phyloP scores from a whole-genome alignment of 2,888 invertebrate species.

The Morpho helenor region DNA sequence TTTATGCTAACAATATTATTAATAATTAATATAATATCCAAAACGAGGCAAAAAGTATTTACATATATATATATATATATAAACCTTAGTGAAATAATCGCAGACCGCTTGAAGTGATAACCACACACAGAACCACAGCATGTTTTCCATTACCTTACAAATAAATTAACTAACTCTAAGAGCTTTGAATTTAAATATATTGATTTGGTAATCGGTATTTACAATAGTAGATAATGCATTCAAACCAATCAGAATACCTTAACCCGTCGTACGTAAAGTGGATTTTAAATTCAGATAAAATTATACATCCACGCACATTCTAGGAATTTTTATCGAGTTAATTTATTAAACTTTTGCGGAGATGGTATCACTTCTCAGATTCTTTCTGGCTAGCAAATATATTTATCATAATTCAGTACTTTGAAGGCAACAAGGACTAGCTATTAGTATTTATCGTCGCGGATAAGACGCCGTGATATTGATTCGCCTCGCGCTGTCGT shows the following conservation, averaged over 20 bases:
- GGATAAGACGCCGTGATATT: conserved; percentile 47
- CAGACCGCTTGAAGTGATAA: too few species aligned
- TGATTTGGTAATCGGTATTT: too few species aligned
- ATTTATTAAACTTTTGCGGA: conserved; percentile 20
- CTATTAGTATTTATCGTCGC: conserved; percentile 42
- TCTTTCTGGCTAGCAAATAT: conserved; percentile 22
- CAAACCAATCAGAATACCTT: conserved; percentile 11
- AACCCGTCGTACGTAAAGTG: conserved; percentile 2
- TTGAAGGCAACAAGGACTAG: conserved; percentile 24
- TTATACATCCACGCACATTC: conserved; percentile 14
- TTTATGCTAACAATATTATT: too few species aligned
- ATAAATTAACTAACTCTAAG: too few species aligned
- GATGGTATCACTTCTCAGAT: conserved; percentile 18
- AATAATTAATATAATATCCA: too few species aligned
- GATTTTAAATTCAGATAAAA: conserved; percentile 16
- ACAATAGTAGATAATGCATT: not conserved
- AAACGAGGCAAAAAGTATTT: too few species aligned
- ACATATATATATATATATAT: too few species aligned
- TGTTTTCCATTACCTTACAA: too few species aligned
- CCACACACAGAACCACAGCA: too few species aligned
- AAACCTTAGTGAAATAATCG: too few species aligned
- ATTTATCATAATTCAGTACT: conserved; percentile 27
- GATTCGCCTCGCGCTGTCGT: conserved; percentile 51
- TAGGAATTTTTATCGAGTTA: conserved; percentile 25
- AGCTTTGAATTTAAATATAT: too few species aligned